Evolutionary conservation across 2,888 invertebrate species (phyloP).

Genomic region (Sminthurides aquaticus): DNA sequence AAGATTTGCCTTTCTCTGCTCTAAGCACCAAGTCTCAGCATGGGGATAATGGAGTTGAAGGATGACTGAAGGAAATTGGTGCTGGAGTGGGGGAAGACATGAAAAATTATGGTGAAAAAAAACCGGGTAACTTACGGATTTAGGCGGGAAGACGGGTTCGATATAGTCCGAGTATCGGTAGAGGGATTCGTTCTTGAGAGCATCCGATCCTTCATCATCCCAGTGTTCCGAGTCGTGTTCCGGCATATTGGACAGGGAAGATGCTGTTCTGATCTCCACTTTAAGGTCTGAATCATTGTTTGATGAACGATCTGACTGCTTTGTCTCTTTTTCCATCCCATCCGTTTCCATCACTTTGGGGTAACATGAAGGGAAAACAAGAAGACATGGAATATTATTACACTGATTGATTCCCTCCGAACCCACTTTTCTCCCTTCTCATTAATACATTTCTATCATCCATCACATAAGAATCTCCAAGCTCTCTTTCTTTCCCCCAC

Average conservation of each 20-base stretch:
- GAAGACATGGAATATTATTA: conserved; percentile 4
- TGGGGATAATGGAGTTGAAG: no score
- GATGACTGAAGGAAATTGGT: no score
- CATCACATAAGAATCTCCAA: not conserved
- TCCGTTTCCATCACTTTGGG: conserved; percentile 48
- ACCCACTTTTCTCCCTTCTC: not conserved
- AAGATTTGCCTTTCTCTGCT: no score
- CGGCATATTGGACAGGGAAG: conserved; percentile 43
- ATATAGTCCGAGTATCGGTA: conserved; percentile 59
- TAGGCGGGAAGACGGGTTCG: conserved; percentile 70
- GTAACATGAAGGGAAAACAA: conserved; percentile 10
- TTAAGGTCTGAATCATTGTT: conserved; percentile 82
- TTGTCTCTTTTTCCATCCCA: conserved; percentile 51
- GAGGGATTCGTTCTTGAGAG: conserved; percentile 46
- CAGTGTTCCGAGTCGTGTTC: conserved; percentile 44
- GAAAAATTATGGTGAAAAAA: not conserved
- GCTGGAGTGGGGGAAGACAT: no score
- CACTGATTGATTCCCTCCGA: conserved; percentile 22
- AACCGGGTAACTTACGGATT: conserved; percentile 52
- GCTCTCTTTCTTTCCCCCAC: no score
- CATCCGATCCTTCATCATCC: conserved; percentile 50
- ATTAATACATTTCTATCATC: not conserved
- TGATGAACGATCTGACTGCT: conserved; percentile 73
- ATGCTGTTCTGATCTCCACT: conserved; percentile 67
- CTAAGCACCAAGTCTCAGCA: no score